Base-by-base conservation (phyloP, 2,888 invertebrate species). In the Chloromyia formosa region DNA sequence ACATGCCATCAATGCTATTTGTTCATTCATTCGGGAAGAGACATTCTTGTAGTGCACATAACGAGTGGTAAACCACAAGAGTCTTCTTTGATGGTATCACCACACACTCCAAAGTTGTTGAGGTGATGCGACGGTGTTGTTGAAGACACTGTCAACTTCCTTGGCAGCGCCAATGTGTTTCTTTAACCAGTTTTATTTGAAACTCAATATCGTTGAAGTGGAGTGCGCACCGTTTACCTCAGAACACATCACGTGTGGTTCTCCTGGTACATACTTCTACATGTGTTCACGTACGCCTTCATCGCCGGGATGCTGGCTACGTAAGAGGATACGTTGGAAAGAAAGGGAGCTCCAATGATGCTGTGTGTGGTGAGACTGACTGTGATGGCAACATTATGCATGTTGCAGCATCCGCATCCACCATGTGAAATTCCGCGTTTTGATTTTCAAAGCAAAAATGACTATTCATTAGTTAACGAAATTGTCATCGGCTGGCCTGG, bases 361-460 rank as follows among this genome's bases (percentile, higher is more conserved):
- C n/a, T n/a, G n/a, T n/a, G 27, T 35, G 27, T 35, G 2, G 27
- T 35, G 2, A 7, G 62, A 62, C 49, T 62, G 12, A 56, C 22
- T 4, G 62, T 16, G 45, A 9, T 27, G n/a, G 27, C 27, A 35
- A 35, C 27, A 45, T 22, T 20, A 2, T 18, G 45, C 18, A 22
- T n/a, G 18, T 4, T 66, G 20, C 45, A 45, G 27, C 27, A 14
- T 60, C 27, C 42, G 42, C 12, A n/a, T 35, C 20, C 23, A 14
- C n/a, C 20, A 20, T 56, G 45, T 20, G 22, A 66, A 27, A 66
- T 45, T 66, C 49, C 45, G 66, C 66, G 66, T 18, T 66, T 66
- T 45, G 66, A 45, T 49, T 66, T 66, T 66, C 66, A 66, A 66
- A 66, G 66, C 66, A 66, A 66, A 66, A 66, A 66, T 66, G 66